Conservation (phyloP, 2,888 invertebrate species). For the Deladenus siricidicola region DNA sequence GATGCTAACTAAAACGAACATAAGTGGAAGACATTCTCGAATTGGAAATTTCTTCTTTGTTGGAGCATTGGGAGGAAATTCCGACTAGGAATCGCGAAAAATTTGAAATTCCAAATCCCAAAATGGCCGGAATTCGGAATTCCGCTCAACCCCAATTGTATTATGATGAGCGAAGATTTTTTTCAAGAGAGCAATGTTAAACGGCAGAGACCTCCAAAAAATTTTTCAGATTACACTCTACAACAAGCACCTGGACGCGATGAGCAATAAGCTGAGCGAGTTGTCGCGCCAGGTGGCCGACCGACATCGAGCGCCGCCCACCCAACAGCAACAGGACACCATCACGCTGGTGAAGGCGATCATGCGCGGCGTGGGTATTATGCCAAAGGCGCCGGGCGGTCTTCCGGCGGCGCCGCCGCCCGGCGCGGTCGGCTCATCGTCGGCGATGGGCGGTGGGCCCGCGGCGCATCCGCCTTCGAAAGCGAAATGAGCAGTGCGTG, state of each 20-base stretch:
- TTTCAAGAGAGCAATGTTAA: too few species aligned
- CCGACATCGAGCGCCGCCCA: not conserved
- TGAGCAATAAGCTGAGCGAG: constrained; percentile 23
- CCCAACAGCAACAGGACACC: constrained; percentile 12
- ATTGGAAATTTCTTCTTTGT: too few species aligned
- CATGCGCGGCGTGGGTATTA: constrained; percentile 14
- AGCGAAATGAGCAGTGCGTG: not conserved
- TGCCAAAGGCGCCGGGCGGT: not conserved
- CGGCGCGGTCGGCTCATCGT: not conserved
- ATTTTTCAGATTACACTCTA: constrained; percentile 28
- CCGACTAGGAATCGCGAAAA: too few species aligned
- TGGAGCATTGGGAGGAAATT: too few species aligned
- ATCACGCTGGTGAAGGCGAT: constrained; percentile 11
- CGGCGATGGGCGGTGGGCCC: not conserved
- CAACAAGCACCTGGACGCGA: constrained; percentile 41
- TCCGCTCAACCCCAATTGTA: too few species aligned
- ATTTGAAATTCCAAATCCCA: too few species aligned
- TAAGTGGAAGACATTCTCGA: too few species aligned
- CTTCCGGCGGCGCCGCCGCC: not conserved
- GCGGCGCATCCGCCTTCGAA: not conserved
- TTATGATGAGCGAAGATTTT: too few species aligned
- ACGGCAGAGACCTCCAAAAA: too few species aligned
- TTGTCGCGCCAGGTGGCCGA: not conserved
- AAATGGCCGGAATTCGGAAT: too few species aligned
- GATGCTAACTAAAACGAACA: too few species aligned